Conservation (phyloP, 64 coral and sea anemone species). For the Actinia equina region DNA sequence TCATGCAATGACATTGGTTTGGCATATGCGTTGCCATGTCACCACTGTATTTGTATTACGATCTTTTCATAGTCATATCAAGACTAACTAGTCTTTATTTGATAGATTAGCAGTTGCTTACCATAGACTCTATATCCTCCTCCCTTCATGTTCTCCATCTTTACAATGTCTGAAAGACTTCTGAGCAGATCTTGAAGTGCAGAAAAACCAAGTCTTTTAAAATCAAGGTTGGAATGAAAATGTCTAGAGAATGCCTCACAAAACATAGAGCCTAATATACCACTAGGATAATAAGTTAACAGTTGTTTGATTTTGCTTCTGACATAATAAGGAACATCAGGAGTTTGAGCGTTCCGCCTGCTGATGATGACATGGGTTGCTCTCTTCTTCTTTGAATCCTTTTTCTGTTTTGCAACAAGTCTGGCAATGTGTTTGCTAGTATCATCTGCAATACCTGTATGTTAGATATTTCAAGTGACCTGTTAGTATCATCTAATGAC, state of each 20-base stretch:
- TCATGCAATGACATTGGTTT: too few species aligned
- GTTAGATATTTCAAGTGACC: neutral
- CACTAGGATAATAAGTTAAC: constrained; percentile 61
- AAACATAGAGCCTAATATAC: constrained; percentile 72
- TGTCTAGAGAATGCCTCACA: constrained; percentile 47
- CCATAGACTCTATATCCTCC: constrained; percentile 82
- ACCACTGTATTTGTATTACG: too few species aligned
- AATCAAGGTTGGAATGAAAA: constrained; percentile 64
- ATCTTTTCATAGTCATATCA: too few species aligned
- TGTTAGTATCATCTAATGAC: too few species aligned
- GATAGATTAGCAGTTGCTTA: neutral
- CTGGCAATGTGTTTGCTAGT: constrained; percentile 84
- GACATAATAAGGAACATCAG: constrained; percentile 66
- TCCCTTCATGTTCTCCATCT: constrained; percentile 60
- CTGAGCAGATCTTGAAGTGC: constrained; percentile 69
- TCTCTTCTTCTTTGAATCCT: constrained; percentile 61
- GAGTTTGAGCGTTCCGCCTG: constrained; percentile 39
- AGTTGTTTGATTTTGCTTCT: constrained; percentile 80
- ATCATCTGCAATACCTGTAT: constrained; percentile 82
- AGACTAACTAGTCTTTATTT: too few species aligned
- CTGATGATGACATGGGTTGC: constrained; percentile 53
- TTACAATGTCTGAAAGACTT: constrained; percentile 75
- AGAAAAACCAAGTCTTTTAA: constrained; percentile 63
- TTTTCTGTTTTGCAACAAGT: constrained; percentile 80
- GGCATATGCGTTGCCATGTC: too few species aligned